Evolutionary conservation across 2,797 vertebrate species (phyloP).

Genomic region (Xenentodon cancila): DNA sequence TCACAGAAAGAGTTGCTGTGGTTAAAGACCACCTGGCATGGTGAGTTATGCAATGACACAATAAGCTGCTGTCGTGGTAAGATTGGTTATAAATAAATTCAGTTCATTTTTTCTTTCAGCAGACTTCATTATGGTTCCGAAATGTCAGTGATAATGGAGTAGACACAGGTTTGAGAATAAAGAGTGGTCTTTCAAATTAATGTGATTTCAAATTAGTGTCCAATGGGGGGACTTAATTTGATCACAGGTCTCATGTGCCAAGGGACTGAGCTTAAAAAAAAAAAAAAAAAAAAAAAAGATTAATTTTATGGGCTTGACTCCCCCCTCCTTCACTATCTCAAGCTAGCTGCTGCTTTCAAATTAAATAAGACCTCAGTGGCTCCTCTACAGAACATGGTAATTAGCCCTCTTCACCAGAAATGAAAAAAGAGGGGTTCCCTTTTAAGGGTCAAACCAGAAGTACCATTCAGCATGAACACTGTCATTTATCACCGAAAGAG

Average conservation of each 20-base stretch:
- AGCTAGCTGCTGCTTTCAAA: constrained; percentile 67
- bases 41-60: constrained; percentile 33
- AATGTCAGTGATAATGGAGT: constrained; percentile 26
- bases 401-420: constrained; percentile 77
- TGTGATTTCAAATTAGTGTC: constrained; percentile 58
- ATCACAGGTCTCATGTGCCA: constrained; percentile 64
- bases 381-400: constrained; percentile 80
- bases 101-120: constrained; percentile 12
- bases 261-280: constrained; percentile 47
- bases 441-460: constrained; percentile 73
- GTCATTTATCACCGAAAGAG: constrained; percentile 77
- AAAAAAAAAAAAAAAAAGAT: constrained; percentile 63
- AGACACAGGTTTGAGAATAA: constrained; percentile 11
- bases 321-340: constrained; percentile 46
- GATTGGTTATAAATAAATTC: constrained; percentile 7
- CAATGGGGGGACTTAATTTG: constrained; percentile 61
- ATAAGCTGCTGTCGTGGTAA: constrained; percentile 15
- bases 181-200: constrained; percentile 48
- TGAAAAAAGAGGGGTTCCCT: constrained; percentile 55
- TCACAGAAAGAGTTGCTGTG: constrained; percentile 39
- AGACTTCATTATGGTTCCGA: constrained; percentile 7
- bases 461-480: constrained; percentile 70
- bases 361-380: constrained; percentile 81
- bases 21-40: constrained; percentile 44
- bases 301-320: constrained; percentile 64